These are phyloP conservation scores for Catostylus mosaicus DNA, from an alignment of 30 jellyfish, hydroid and myxozoan genomes.

Conservation along the genomic window DNA sequence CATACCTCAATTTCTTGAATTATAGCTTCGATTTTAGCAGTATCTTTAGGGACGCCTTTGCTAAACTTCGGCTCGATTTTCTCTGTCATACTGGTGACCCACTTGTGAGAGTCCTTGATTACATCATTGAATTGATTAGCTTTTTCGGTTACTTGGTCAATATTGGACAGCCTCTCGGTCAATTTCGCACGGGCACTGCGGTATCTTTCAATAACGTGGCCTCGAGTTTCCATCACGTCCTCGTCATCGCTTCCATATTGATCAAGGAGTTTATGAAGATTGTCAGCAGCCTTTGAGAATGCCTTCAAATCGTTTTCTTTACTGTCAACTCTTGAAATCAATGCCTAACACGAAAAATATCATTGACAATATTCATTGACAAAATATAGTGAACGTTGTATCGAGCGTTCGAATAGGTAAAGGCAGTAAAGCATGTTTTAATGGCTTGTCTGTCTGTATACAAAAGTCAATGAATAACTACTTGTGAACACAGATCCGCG, in stretches of 20 bases:
- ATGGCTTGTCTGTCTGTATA: too few relatives aligned
- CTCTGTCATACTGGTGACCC: constrained; percentile 52
- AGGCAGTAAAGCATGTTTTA: too few relatives aligned
- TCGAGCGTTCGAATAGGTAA: too few relatives aligned
- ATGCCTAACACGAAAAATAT: constrained; percentile 24
- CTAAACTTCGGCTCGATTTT: constrained; percentile 68
- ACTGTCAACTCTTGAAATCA: constrained; percentile 60
- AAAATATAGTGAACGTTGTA: too few relatives aligned
- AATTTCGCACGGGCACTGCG: constrained; percentile 62
- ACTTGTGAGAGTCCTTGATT: constrained; percentile 54
- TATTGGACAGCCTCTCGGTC: constrained; percentile 78
- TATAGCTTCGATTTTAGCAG: constrained; percentile 50
- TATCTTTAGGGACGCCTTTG: constrained; percentile 73
- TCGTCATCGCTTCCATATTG: constrained; percentile 83
- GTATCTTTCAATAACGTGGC: constrained; percentile 60
- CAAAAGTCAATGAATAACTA: too few relatives aligned
- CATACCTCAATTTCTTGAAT: constrained; percentile 71
- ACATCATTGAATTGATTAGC: constrained; percentile 72
- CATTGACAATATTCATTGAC: neutral
- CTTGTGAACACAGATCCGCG: too few relatives aligned
- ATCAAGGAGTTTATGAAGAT: constrained; percentile 60
- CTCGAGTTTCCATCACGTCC: constrained; percentile 42
- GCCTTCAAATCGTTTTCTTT: constrained; percentile 80
- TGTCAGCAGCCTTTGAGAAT: constrained; percentile 75
- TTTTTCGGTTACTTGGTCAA: constrained; percentile 72